Base-by-base conservation (phyloP, 2,113 vertebrate species). In the Triplophysa dalaica region DNA sequence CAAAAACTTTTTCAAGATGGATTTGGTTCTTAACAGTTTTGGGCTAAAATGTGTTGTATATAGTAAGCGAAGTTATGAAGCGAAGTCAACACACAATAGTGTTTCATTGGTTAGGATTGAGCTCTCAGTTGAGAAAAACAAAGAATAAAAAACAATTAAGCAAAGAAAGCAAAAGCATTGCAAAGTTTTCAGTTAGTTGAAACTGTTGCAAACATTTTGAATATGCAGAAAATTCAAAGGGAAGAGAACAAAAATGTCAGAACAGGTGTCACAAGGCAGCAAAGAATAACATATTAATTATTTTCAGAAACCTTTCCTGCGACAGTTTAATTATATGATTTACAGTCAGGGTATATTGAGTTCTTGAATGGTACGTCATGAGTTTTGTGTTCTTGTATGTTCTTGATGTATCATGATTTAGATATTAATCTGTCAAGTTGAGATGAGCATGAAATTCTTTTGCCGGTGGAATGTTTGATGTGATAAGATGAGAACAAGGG, bases 181-280 rank as follows among this genome's bases (percentile, higher is more conserved):
- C 29, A 29, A 29, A 29, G 29, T 29, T 45, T 48, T 45, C 19
- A 48, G 66, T 41, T 0, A 50, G 22, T 69, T 69, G 11, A 16
- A 50, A 14, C 11, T 50, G 4, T 38, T 38, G 6, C 33, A 45
- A 45, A 45, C 43, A 11, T 45, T 45, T 45, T 45, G 2, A 45
- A 45, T 45, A 43, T 43, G 9, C 9, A 24, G 17, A 68, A 68
- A 66, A 66, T 24, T 24, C n/a, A 4, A 9, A 10, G 2, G 10
- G 48, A 69, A 48, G 66, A 69, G 21, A 6, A 69, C 48, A 45
- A 29, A 73, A 56, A 73, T 41, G n/a, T 22, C 29, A 73, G 70
- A 43, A 14, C 17, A 21, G 26, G 26, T 38, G 26, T 24, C 67
- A 19, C 4, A 21, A 50, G 16, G 3, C 21, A 16, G 22, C 2